phyloP scores from a whole-genome alignment of 2,888 invertebrate species.

The Zeuzera pyrina region DNA sequence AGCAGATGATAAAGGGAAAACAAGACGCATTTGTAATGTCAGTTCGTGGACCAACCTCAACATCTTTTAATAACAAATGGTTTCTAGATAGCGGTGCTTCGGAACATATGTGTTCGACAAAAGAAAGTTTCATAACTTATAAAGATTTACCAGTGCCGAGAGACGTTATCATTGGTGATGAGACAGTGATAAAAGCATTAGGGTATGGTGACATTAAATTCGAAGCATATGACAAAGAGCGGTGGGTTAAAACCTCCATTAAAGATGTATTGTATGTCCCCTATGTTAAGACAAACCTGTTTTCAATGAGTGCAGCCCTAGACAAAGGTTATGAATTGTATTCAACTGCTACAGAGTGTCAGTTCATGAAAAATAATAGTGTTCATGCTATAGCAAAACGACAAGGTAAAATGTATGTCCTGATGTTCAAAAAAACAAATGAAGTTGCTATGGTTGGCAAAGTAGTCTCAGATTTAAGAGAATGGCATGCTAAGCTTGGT shows the following conservation, averaged over 20 bases:
- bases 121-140: not conserved
- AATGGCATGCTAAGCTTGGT: constrained; percentile 1
- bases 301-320: not conserved
- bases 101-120: constrained; percentile 9
- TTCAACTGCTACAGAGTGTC: not conserved
- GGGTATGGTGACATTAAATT: constrained; percentile 1
- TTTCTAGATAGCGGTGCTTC: constrained; percentile 9
- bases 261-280: not conserved
- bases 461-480: not conserved
- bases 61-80: constrained; percentile 2
- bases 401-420: constrained; percentile 6
- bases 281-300: no score
- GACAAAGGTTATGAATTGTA: not conserved
- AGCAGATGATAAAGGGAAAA: no score
- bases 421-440: constrained; percentile 3
- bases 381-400: constrained; percentile 3
- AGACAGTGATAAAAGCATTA: constrained; percentile 1
- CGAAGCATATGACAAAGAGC: not conserved
- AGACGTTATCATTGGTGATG: not conserved
- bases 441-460: constrained; percentile 4
- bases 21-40: not conserved
- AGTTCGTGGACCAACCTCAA: not conserved
- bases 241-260: not conserved
- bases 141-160: not conserved
- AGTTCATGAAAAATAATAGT: not conserved